A percentile compares a stretch with the other conserved stretches of the same genome.
These are phyloP conservation scores for Spodoptera frugiperda DNA, from an alignment of 1,140 invertebrate genomes.

Conservation along the genomic window DNA sequence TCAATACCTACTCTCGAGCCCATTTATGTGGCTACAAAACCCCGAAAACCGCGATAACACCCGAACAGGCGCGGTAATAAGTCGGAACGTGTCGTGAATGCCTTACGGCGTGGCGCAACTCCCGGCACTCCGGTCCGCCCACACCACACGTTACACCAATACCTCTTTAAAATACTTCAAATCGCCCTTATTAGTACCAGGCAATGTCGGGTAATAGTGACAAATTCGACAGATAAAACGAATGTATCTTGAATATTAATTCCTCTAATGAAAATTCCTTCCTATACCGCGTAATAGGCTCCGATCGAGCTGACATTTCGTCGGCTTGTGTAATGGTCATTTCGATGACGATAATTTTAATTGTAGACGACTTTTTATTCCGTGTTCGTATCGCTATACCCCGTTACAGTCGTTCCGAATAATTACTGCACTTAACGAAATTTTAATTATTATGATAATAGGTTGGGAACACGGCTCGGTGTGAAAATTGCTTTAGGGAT, in stretches of 20 bases:
- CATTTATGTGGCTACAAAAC: constrained; percentile 35
- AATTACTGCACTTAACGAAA: constrained; percentile 28
- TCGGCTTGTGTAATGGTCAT: constrained; percentile 33
- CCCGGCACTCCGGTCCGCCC: constrained; percentile 43
- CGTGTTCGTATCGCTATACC: constrained; percentile 14
- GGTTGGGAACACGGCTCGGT: not conserved
- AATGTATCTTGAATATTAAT: constrained; percentile 44
- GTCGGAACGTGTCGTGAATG: constrained; percentile 61
- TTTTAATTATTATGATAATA: constrained; percentile 32
- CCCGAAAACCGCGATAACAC: constrained; percentile 34
- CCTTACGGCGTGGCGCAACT: constrained; percentile 48
- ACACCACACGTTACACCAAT: constrained; percentile 41
- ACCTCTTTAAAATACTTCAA: constrained; percentile 36
- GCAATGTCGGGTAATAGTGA: constrained; percentile 46
- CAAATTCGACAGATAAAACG: constrained; percentile 49
- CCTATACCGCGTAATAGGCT: constrained; percentile 4
- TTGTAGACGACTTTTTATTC: constrained; percentile 32
- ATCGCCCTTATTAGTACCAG: constrained; percentile 46
- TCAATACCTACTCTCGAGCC: not conserved
- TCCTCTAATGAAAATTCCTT: constrained; percentile 38
- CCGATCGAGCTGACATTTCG: not conserved
- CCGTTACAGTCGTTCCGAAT: constrained; percentile 33
- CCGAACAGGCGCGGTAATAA: constrained; percentile 43
- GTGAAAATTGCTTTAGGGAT: constrained; percentile 24
- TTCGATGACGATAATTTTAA: constrained; percentile 30